These are phyloP conservation scores for Globodera rostochiensis DNA, from an alignment of 1,140 invertebrate species.

Conservation along the genomic window DNA sequence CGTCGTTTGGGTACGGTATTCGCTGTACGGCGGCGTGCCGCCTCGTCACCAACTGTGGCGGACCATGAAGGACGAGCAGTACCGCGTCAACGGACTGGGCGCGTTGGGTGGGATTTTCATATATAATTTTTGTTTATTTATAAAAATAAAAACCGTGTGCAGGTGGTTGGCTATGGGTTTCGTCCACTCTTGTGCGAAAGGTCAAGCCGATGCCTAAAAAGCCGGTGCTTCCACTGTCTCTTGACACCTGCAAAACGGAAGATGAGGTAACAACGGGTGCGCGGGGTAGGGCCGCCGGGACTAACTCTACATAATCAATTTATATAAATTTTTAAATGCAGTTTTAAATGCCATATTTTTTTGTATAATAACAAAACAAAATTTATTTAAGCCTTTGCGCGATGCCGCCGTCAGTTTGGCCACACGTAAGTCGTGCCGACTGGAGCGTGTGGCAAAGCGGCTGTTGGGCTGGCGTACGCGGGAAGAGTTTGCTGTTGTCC, in stretches of 20 bases:
- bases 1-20: conserved; percentile 52
- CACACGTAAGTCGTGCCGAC: conserved; percentile 14
- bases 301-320: too few relatives aligned
- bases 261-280: not conserved
- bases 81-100: conserved; percentile 43
- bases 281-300: too few relatives aligned
- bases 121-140: not conserved
- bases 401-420: conserved; percentile 5
- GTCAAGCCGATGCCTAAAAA: conserved; percentile 31
- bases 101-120: conserved; percentile 23
- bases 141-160: not conserved
- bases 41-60: conserved; percentile 44
- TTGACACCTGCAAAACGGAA: not conserved
- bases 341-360: too few relatives aligned
- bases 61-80: conserved; percentile 48
- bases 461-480: conserved; percentile 29
- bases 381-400: not conserved
- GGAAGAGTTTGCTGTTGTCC: conserved; percentile 6
- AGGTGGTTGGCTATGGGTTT: conserved; percentile 49
- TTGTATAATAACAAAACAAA: too few relatives aligned
- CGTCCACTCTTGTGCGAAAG: conserved; percentile 18
- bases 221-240: not conserved
- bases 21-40: conserved; percentile 21
- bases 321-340: too few relatives aligned
- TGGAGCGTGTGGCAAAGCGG: conserved; percentile 27